Evolutionary conservation across 2,888 invertebrate genomes (phyloP), one percentile per base, ranked within the genome.

Genomic region (Bruchidius siliquastri): DNA sequence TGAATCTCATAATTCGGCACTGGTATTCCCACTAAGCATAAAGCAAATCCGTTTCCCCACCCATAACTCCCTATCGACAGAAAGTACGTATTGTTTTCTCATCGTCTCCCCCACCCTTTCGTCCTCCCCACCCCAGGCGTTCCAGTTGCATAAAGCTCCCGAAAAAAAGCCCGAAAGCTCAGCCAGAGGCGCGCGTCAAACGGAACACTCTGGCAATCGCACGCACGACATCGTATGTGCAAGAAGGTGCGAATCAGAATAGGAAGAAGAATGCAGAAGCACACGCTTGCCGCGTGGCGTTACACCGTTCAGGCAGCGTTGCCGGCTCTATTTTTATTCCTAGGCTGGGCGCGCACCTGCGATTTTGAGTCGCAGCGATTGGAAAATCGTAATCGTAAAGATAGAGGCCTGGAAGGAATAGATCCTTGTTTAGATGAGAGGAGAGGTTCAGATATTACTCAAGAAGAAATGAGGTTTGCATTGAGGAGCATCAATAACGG

Each of bases 11-110:
- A n/a, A n/a, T n/a, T n/a, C n/a, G n/a, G n/a, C n/a, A n/a, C n/a
- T n/a, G n/a, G n/a, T n/a, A 49, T 49, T 13, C 49, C 1, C 6
- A 49, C 49, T 49, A 13, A 13, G 6, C 18, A 13, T 49, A 49
- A 49, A 49, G 49, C 49, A 49, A 49, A 49, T 1, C 75, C 75
- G 73, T 13, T 1, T 13, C 49, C 6, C 49, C 49, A 49, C 49
- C 49, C 49, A 49, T 49, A 8, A 49, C 18, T 49, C 18, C 13
- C 49, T 49, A 49, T 49, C 49, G 49, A 49, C 49, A 49, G 3
- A 49, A 8, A 49, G 49, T 49, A 18, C 49, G 49, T 49, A 49
- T 49, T 49, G 49, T 49, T 49, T 49, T 49, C 49, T 49, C 49
- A 49, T 49, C 49, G 3, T 49, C 18, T 4, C 49, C 49, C 10